Base-by-base conservation (phyloP, 2,888 invertebrate species). In the Lamellibrachia columna region DNA sequence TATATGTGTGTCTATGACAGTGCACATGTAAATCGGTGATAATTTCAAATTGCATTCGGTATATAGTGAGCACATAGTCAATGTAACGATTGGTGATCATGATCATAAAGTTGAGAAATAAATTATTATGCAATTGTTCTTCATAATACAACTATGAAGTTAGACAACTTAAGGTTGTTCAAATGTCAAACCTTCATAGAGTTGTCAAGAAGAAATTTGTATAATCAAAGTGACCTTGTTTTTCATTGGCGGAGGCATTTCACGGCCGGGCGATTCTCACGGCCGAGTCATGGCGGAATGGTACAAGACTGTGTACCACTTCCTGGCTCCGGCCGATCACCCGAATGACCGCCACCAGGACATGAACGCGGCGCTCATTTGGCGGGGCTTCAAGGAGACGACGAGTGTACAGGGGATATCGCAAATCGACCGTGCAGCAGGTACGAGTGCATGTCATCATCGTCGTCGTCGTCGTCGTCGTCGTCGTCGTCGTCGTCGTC, bases 361-460 rank as follows among this genome's bases (percentile, higher is more conserved):
- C 53, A 58, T 53, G 91, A 53, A 52, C 11, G 55, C 53, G 1
- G 3, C 15, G 11, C 28, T 53, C 40, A 91, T 91, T 53, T 91
- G 91, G 91, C 53, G 53, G 91, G 91, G 91, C 55, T 91, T 91
- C 91, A 91, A 91, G 91, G 91, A 91, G 91, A 53, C 91, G 15
- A 91, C 91, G 11, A 91, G 91, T 53, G 91, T 91, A 7, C 91
- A 91, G 8, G 91, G 91, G 9, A 91, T 91, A 15, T 53, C 91
- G 55, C 91, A 91, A 53, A 28, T 91, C 91, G 91, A 91, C 91
- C 52, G 91, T 22, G 91, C 91, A 7, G 53, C 91, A 28, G 91
- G 91, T 91, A 40, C 15, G 15, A 53, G n/a, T 91, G 22, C n/a
- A 11, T 11, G 52, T 11, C 53, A 91, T 11, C 22, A 15, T 91